These are phyloP conservation scores for Piscicola geometra DNA, from an alignment of 2,888 invertebrate genomes.

Conservation along the genomic window DNA sequence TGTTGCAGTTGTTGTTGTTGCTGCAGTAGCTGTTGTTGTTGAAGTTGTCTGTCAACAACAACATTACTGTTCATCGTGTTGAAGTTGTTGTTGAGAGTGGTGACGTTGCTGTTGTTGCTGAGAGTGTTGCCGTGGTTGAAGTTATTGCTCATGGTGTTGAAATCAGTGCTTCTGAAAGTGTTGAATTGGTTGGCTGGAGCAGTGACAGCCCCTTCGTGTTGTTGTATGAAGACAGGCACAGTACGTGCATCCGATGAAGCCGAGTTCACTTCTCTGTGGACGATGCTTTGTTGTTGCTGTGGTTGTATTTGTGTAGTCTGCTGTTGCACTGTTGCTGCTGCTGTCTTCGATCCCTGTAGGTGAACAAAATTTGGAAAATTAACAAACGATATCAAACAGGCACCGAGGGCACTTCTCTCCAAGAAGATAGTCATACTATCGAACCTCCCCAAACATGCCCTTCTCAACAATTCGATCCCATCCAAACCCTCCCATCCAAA, in stretches of 20 bases:
- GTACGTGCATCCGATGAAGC: neutral
- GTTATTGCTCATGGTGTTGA: conserved; percentile 23
- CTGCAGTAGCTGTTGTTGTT: conserved; percentile 27
- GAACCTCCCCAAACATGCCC: too few species aligned
- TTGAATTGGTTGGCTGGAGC: neutral
- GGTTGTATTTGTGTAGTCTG: neutral
- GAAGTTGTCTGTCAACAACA: conserved; percentile 31
- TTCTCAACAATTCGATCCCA: too few species aligned
- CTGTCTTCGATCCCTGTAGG: conserved; percentile 1
- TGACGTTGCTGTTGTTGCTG: conserved; percentile 24
- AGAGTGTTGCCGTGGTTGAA: conserved; percentile 29
- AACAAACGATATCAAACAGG: too few species aligned
- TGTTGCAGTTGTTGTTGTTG: conserved; percentile 22
- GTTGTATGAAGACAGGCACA: conserved; percentile 23
- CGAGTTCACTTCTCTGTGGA: neutral
- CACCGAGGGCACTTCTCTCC: too few species aligned
- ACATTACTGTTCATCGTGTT: conserved; percentile 33
- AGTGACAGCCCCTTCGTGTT: conserved; percentile 22
- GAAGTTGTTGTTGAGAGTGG: conserved; percentile 10
- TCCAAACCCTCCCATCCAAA: too few species aligned
- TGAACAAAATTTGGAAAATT: too few species aligned
- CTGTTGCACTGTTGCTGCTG: neutral
- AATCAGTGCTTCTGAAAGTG: conserved; percentile 25
- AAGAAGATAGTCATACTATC: too few species aligned
- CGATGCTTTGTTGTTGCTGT: neutral